A percentile compares a stretch with the other conserved stretches of the same genome.
Conservation (phyloP, 2,797 vertebrate species). For the Cirrhinus molitorella region DNA sequence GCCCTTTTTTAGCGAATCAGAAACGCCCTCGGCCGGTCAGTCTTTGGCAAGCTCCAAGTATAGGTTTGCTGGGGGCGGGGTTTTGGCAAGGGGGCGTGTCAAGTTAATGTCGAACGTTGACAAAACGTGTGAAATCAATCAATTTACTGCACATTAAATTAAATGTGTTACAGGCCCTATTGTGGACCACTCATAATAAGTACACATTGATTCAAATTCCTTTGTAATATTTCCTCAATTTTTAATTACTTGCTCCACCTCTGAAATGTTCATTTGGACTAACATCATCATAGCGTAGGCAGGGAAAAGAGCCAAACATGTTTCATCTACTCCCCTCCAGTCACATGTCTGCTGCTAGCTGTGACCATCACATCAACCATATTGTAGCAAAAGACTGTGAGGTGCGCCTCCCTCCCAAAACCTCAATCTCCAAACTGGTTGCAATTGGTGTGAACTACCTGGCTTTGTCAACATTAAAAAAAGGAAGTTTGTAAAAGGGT, state of each 20-base stretch:
- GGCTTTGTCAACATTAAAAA: no score
- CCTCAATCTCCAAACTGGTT: background rate
- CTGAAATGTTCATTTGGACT: constrained; percentile 9
- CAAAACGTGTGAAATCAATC: background rate
- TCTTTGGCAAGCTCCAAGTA: background rate
- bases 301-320: constrained; percentile 17
- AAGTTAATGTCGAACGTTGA: background rate
- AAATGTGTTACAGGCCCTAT: background rate
- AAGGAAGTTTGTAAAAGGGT: background rate
- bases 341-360: constrained; percentile 10
- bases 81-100: background rate
- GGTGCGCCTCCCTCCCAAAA: background rate
- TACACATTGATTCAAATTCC: background rate
- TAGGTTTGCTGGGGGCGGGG: background rate
- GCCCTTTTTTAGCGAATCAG: background rate
- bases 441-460: background rate
- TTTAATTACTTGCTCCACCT: background rate
- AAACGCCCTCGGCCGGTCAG: background rate
- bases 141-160: background rate
- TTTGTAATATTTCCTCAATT: background rate
- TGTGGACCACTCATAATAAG: background rate
- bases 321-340: background rate
- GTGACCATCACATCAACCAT: background rate
- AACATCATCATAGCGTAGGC: constrained; percentile 11
- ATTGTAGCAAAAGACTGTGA: background rate